Percentiles rank a stretch among this genome's conserved stretches.
Evolutionary conservation across 2,888 invertebrate genomes (phyloP).

Genomic region (Cephus pygmeus): DNA sequence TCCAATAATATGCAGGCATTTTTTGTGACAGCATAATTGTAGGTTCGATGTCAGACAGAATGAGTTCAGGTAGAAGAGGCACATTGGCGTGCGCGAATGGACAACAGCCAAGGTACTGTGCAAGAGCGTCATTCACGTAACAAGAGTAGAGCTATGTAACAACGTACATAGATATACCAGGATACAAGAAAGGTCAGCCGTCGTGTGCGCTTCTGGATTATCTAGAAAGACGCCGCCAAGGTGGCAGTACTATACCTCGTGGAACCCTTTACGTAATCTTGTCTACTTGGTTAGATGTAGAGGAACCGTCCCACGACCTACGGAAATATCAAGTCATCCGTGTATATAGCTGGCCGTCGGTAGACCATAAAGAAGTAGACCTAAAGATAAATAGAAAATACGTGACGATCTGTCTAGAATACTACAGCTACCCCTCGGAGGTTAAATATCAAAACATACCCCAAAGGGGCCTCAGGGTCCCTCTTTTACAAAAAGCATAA

Average conservation of each 20-base stretch:
- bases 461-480: constrained; percentile 6
- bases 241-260: not conserved
- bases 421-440: constrained; percentile 19
- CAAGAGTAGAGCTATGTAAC: not conserved
- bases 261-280: not conserved
- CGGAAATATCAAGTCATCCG: constrained; percentile 5
- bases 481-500: constrained; percentile 43
- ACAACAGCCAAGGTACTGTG: not conserved
- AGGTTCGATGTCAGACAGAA: not conserved
- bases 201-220: not conserved
- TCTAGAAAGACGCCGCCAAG: not conserved
- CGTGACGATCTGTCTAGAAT: constrained; percentile 8
- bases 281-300: not conserved
- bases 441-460: constrained; percentile 31
- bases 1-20: not conserved
- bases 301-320: not conserved
- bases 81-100: not conserved
- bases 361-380: not conserved
- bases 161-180: not conserved
- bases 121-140: not conserved
- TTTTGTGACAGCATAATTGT: not conserved
- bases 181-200: not conserved
- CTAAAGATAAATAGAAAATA: constrained; percentile 1
- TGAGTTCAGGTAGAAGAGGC: not conserved
- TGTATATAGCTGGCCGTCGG: not conserved